phyloP scores from a whole-genome alignment of 2,888 invertebrate species.

The Aradus depressus region DNA sequence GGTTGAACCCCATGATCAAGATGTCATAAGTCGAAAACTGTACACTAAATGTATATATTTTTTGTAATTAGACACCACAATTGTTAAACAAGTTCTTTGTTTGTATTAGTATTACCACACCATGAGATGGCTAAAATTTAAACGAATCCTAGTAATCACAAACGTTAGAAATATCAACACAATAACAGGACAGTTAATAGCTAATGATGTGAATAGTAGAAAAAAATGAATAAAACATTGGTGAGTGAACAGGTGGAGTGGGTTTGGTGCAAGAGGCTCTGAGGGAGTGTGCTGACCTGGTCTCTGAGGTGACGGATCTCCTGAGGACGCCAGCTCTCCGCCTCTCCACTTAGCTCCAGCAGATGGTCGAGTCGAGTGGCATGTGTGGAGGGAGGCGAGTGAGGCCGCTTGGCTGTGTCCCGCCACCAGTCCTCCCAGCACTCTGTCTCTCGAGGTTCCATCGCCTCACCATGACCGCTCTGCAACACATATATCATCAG shows the following conservation, averaged over 20 bases:
- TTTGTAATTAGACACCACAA: too few species aligned
- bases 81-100: too few species aligned
- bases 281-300: constrained; percentile 30
- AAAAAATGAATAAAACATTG: neutral
- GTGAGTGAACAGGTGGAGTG: neutral
- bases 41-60: too few species aligned
- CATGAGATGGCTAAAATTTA: too few species aligned
- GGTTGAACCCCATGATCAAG: too few species aligned
- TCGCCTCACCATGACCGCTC: too few species aligned
- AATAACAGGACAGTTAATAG: neutral
- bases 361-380: constrained; percentile 31
- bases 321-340: constrained; percentile 55
- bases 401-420: constrained; percentile 25
- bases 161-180: too few species aligned
- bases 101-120: too few species aligned
- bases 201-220: neutral
- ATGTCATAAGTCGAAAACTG: too few species aligned
- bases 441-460: constrained; percentile 32
- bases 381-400: constrained; percentile 28
- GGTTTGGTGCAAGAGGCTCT: neutral
- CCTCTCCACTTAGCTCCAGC: constrained; percentile 45
- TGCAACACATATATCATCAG: too few species aligned
- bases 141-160: too few species aligned
- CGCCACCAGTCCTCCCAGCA: constrained; percentile 31
- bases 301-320: constrained; percentile 51